A percentile compares a stretch with the other conserved stretches of the same genome.
phyloP scores from a whole-genome alignment of 2,113 vertebrate species.

The Phoxinus phoxinus region DNA sequence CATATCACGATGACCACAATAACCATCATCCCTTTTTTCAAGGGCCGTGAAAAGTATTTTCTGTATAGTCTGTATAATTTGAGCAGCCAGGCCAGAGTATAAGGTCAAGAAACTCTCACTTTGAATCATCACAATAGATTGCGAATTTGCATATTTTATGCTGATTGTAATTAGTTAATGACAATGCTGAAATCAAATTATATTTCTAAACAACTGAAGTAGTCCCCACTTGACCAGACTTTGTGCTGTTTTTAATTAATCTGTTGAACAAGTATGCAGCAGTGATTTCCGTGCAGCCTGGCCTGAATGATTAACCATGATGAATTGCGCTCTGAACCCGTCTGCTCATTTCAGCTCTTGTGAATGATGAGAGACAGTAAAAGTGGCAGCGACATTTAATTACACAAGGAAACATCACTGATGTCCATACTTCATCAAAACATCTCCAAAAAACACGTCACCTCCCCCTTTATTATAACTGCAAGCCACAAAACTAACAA shows the following conservation, averaged over 20 bases:
- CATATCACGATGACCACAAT: neutral
- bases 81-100: neutral
- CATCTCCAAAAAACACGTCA: constrained; percentile 33
- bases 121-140: neutral
- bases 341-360: constrained; percentile 45
- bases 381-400: constrained; percentile 52
- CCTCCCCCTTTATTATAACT: neutral
- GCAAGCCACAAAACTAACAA: neutral
- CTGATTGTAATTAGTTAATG: constrained; percentile 43
- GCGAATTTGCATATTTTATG: neutral
- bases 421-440: constrained; percentile 50
- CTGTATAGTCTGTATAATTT: neutral
- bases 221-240: constrained; percentile 35
- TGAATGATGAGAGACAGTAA: constrained; percentile 40
- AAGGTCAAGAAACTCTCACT: neutral
- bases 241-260: constrained; percentile 13
- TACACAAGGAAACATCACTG: constrained; percentile 43
- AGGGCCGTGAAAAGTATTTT: neutral
- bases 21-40: neutral
- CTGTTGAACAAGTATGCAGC: constrained; percentile 33
- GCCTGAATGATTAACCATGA: constrained; percentile 49
- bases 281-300: constrained; percentile 27
- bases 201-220: constrained; percentile 23
- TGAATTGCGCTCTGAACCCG: constrained; percentile 52
- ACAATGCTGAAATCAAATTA: constrained; percentile 8